Conservation (phyloP, 2,113 vertebrate species). For the Orientallactaga bullata region DNA sequence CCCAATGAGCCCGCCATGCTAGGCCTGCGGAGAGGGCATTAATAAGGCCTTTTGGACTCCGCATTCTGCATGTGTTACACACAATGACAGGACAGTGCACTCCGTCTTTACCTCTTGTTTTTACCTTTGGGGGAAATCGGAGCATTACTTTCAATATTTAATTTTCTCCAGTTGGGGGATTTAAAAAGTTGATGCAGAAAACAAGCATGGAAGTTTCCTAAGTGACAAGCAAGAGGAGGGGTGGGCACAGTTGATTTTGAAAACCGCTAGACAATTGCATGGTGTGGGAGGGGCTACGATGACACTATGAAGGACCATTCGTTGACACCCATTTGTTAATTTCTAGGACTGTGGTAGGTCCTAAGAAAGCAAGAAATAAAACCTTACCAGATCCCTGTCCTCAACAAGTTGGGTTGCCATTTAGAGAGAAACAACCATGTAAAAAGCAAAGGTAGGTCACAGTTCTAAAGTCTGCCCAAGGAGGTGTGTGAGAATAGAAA, state of each 20-base stretch:
- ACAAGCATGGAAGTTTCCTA: background rate
- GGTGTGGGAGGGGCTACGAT: background rate
- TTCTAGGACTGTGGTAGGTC: background rate
- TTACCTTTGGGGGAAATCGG: constrained; percentile 25
- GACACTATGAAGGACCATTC: background rate
- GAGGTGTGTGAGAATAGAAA: background rate
- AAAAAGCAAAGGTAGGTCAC: background rate
- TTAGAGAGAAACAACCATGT: too few relatives aligned
- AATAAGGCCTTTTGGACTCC: background rate
- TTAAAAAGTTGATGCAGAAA: background rate
- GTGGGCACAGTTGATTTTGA: background rate
- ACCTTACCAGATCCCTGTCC: background rate
- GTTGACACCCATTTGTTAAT: background rate
- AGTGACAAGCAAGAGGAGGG: background rate
- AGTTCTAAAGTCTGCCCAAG: background rate
- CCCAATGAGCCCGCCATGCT: background rate
- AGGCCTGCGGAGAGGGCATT: background rate
- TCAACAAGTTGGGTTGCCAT: background rate
- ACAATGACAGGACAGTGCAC: background rate
- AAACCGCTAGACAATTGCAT: background rate
- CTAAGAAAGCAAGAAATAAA: background rate
- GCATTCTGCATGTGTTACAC: fast-evolving
- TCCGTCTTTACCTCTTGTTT: background rate
- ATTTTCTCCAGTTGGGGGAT: background rate
- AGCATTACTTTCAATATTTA: constrained; percentile 20